Conservation (phyloP, 1,140 invertebrate genomes). For the Scaptodrosophila lebanonensis region DNA sequence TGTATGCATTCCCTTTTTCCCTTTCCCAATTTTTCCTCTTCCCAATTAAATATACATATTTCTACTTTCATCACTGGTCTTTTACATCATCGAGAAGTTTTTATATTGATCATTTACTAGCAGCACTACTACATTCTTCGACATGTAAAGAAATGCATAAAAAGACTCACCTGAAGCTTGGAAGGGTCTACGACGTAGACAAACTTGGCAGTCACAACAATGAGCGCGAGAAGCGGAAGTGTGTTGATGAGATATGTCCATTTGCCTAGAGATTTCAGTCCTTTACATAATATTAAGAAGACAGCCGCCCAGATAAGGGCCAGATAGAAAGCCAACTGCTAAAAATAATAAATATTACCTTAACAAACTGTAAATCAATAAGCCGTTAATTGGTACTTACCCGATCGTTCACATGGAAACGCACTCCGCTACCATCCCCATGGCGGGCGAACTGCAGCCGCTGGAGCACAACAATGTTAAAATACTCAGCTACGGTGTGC, state of each 20-base stretch:
- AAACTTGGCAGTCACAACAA: constrained; percentile 58
- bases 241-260: constrained; percentile 77
- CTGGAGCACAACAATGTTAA: constrained; percentile 88
- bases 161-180: constrained; percentile 52
- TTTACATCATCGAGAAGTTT: too few species aligned
- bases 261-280: constrained; percentile 90
- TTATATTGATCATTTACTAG: too few species aligned
- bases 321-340: constrained; percentile 91
- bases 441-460: constrained; percentile 81
- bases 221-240: constrained; percentile 47
- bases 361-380: background rate
- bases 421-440: constrained; percentile 41
- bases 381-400: constrained; percentile 38
- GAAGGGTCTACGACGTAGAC: constrained; percentile 57
- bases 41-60: too few species aligned
- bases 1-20: too few species aligned
- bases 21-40: too few species aligned
- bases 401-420: constrained; percentile 73
- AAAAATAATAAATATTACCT: constrained; percentile 25
- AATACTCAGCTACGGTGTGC: constrained; percentile 89
- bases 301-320: constrained; percentile 94
- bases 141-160: background rate
- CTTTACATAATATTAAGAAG: constrained; percentile 92
- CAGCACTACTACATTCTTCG: too few species aligned
- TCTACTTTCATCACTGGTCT: too few species aligned